Base-by-base conservation (phyloP, 2,888 invertebrate species). In the Callyntrura sp. region DNA sequence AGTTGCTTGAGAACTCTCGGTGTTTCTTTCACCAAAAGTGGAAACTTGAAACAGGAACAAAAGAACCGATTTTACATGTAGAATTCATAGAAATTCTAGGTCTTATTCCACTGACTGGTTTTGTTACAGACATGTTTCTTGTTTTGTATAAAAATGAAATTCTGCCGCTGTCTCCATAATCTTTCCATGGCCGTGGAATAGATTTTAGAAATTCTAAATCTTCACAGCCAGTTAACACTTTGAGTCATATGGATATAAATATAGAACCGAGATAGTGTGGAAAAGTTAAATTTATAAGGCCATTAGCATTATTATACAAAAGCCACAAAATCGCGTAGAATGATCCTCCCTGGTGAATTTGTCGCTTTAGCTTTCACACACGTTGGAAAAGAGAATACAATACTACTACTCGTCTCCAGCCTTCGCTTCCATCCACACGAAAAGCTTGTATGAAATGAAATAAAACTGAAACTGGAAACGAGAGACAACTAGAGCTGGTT, bases 261-360 rank as follows among this genome's bases (percentile, higher is more conserved):
- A 17, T 35, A 35, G 35, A 6, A 35, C 35, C 35, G 51, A 83
- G 28, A 11, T 65, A 14, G 62, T 65, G 73, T 17, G 9, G 12
- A 62, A 23, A 51, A 68, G 84, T 81, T 87, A 78, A 90, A 90
- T 90, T 90, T 91, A 91, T 91, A 90, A 84, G 78, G 57, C 91
- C 87, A 90, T 90, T 90, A 90, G 65, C 62, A 87, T 87, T 76
- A 86, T 83, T 87, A 82, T 90, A 62, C 28, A 25, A 84, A 78
- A 84, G 55, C 78, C 88, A 83, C 83, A 81, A 88, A 82, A 88
- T 81, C 87, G 87, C 62, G 43, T 73, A 82, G 82, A 82, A 70
- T 82, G 55, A 68, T 88, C 73, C 81, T 82, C 87, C 81, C 87
- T 45, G 17, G 81, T 88, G 87, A 88, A 88, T 88, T 88, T 82